These are phyloP conservation scores for Brenthis hecate DNA, from an alignment of 2,888 invertebrate genomes.

Conservation along the genomic window DNA sequence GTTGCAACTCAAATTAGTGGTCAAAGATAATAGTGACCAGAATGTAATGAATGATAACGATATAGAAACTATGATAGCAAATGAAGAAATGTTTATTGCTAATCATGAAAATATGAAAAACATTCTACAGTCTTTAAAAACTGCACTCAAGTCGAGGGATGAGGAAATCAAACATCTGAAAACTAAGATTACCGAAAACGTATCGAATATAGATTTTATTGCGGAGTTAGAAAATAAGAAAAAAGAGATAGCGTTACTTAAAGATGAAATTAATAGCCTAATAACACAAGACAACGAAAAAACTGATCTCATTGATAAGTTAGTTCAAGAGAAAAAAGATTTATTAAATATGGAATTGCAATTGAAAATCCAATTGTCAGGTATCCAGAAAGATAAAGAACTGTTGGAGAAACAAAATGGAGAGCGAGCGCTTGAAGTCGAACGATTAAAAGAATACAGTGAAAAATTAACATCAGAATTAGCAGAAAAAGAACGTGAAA, in stretches of 20 bases:
- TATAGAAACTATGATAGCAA: slow-evolving; percentile 60
- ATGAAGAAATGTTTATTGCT: slow-evolving; percentile 64
- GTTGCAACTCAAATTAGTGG: slow-evolving; percentile 57
- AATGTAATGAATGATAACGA: slow-evolving; percentile 49
- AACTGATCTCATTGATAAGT: slow-evolving; percentile 47
- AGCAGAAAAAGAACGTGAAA: slow-evolving; percentile 43
- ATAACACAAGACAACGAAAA: slow-evolving; percentile 49
- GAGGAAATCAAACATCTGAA: slow-evolving; percentile 60
- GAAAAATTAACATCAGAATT: slow-evolving; percentile 45
- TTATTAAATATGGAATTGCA: slow-evolving; percentile 43
- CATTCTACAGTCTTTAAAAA: slow-evolving; percentile 62
- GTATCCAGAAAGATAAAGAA: slow-evolving; percentile 25
- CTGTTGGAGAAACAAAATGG: slow-evolving; percentile 33
- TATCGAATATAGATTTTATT: slow-evolving; percentile 37
- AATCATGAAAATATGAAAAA: slow-evolving; percentile 72
- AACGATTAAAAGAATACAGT: slow-evolving; percentile 48
- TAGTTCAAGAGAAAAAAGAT: slow-evolving; percentile 49
- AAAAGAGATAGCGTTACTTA: slow-evolving; percentile 48
- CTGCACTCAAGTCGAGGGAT: slow-evolving; percentile 53
- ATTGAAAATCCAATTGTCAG: slow-evolving; percentile 47
- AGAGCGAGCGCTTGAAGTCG: slow-evolving; percentile 42
- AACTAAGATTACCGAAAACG: slow-evolving; percentile 39
- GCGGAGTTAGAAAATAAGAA: slow-evolving; percentile 50
- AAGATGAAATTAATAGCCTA: slow-evolving; percentile 47
- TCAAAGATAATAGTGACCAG: slow-evolving; percentile 49